Evolutionary conservation across 2,888 invertebrate genomes (phyloP), one percentile per base, ranked within the genome.

Genomic region (Sinelater perroti): DNA sequence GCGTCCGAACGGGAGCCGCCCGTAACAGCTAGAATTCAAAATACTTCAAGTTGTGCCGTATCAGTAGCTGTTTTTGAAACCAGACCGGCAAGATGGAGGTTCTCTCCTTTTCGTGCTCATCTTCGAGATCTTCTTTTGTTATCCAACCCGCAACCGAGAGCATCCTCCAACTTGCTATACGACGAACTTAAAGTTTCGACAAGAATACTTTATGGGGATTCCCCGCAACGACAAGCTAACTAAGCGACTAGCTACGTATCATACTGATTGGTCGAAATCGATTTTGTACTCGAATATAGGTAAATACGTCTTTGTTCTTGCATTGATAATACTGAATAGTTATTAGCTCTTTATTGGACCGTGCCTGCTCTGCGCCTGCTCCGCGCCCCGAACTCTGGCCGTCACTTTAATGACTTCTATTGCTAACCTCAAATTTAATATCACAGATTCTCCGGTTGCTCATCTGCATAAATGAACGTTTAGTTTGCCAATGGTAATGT

Each of bases 41-140:
- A 61, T 55, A 45, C 46, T 51, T 56, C 38, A 46, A 56, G 71
- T 72, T 72, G 71, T 72, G 72, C 71, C 71, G 66, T 66, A 61
- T 52, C 56, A 53, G 61, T 56, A 71, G 72, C 72, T 72, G 70
- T 72, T 72, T 70, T 71, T 70, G 71, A 72, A 70, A 71, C 70
- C 70, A 59, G 65, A 53, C n/a, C n/a, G n/a, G n/a, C n/a, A n/a
- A n/a, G n/a, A n/a, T n/a, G n/a, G n/a, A n/a, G n/a, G n/a, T n/a
- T n/a, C n/a, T n/a, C n/a, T n/a, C n/a, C n/a, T n/a, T n/a, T n/a
- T n/a, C n/a, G n/a, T n/a, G n/a, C n/a, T n/a, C n/a, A n/a, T n/a
- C n/a, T n/a, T n/a, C n/a, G n/a, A n/a, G n/a, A n/a, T n/a, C n/a
- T n/a, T n/a, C n/a, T n/a, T n/a, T n/a, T n/a, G n/a, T n/a, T n/a